Evolutionary conservation across 2,113 vertebrate species (phyloP), one percentile per base, ranked within the genome.

Genomic region (Eulacestoma nigropectus): DNA sequence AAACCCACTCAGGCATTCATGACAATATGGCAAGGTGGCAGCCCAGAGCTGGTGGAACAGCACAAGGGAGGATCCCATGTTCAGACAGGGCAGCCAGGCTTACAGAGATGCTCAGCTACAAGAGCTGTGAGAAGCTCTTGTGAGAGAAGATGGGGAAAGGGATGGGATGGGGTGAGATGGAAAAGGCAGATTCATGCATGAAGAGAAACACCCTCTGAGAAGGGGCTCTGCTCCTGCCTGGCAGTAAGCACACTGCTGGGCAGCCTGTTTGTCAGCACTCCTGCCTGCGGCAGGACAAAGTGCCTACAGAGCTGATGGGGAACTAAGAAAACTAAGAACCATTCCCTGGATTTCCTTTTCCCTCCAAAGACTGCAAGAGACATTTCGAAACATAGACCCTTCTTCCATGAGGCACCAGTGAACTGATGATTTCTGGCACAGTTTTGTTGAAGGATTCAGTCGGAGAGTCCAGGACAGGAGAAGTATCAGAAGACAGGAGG

Each of bases 81-180:
- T 46, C 82, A 82, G 52, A 50, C 0, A 4, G n/a, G n/a, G 30
- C 44, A 60, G 63, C 33, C 67, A 59, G 11, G 56, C 49, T 59
- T 9, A 65, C 20, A 44, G 68, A 80, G 44, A 37, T 0, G 3
- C 56, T 82, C 2, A 1, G 29, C 64, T 46, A 32, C 0, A 1
- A 49, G 57, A 53, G 23, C 67, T 46, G 32, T 0, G 2, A 86
- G 53, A 64, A 93, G 27, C 26, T 62, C n/a, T 16, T 27, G 37
- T 27, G 46, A 25, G 29, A 49, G 11, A 37, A 56, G 50, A n/a
- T 30, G 49, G 21, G 35, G 60, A 85, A 16, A 23, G 2, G 26
- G 37, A 55, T 56, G 30, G 32, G 60, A 53, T 16, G 44, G 18
- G 4, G 27, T 23, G 41, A 47, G 68, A 14, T 39, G 52, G 65